These are phyloP conservation scores for Microchirus variegatus DNA, from an alignment of 2,797 vertebrate species.

Conservation along the genomic window DNA sequence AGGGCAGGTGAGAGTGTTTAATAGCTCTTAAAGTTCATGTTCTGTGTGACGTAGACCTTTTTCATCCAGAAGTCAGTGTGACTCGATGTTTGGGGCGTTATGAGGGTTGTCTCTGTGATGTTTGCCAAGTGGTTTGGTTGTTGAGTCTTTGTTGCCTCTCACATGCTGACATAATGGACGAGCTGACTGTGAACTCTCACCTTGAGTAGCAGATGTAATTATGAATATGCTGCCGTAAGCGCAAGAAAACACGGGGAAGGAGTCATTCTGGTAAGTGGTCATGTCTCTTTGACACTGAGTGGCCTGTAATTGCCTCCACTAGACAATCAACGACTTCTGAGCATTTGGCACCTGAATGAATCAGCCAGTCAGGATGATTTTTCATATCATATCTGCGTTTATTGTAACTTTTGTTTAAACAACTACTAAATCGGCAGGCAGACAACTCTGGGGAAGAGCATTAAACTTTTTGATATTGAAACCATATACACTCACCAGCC, in stretches of 20 bases:
- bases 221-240: slow-evolving; percentile 74
- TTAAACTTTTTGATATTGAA: too few relatives aligned
- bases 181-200: slow-evolving; percentile 75
- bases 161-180: slow-evolving; percentile 75
- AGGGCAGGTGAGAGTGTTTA: slow-evolving; percentile 13
- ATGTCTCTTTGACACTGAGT: slow-evolving; percentile 55
- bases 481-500: too few relatives aligned
- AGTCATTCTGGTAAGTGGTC: slow-evolving; percentile 52
- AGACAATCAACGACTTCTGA: slow-evolving; percentile 67
- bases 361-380: slow-evolving; percentile 46
- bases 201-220: slow-evolving; percentile 83
- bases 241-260: slow-evolving; percentile 57
- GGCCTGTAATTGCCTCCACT: slow-evolving; percentile 66
- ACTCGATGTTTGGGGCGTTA: slow-evolving; percentile 37
- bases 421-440: too few relatives aligned
- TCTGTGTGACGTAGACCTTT: slow-evolving; percentile 8
- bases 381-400: too few relatives aligned
- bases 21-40: slow-evolving; percentile 7
- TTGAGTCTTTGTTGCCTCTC: slow-evolving; percentile 67
- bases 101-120: slow-evolving; percentile 45
- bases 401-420: too few relatives aligned
- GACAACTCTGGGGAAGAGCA: too few relatives aligned
- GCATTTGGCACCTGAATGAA: slow-evolving; percentile 56
- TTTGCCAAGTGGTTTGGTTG: slow-evolving; percentile 70
- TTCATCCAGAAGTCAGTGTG: slow-evolving; percentile 24